Percentiles rank a stretch among this genome's conserved stretches.
phyloP scores from a whole-genome alignment of 2,797 vertebrate species.

The Dallia pectoralis region DNA sequence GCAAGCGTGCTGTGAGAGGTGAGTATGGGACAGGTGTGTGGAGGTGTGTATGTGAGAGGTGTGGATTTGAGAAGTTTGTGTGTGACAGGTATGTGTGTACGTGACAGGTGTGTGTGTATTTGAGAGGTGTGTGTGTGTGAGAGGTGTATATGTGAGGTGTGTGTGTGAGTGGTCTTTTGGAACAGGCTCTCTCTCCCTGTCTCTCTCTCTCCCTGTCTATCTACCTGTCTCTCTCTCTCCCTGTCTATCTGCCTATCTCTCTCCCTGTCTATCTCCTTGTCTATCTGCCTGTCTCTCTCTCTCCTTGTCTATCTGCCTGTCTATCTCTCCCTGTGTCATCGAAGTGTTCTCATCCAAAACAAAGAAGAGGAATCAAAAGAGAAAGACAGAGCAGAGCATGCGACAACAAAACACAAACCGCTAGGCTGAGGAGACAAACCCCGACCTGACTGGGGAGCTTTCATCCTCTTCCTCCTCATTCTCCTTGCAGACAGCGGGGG shows the following conservation, averaged over 20 bases:
- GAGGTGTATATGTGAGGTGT: no score
- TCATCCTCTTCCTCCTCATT: conserved; percentile 54
- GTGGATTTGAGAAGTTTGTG: background rate
- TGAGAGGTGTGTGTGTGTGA: background rate
- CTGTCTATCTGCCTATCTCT: background rate
- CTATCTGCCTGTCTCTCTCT: background rate
- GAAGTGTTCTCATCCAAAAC: conserved; percentile 27
- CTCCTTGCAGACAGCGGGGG: conserved; percentile 63
- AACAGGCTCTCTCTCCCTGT: background rate
- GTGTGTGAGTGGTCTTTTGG: background rate
- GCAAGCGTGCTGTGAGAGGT: background rate
- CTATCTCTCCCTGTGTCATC: no score
- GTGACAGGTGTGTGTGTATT: background rate
- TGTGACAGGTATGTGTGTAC: background rate
- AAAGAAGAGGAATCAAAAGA: conserved; percentile 32
- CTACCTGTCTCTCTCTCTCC: background rate
- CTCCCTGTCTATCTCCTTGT: background rate
- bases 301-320: background rate
- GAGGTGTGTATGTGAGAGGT: background rate
- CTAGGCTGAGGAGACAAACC: conserved; percentile 44
- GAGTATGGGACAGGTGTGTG: background rate
- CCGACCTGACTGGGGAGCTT: conserved; percentile 60
- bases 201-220: background rate
- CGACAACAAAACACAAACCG: conserved; percentile 2
- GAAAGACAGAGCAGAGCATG: conserved; percentile 1